Evolutionary conservation across 1,140 invertebrate genomes (phyloP), one percentile per base, ranked within the genome.

Genomic region (Tenebrio molitor): DNA sequence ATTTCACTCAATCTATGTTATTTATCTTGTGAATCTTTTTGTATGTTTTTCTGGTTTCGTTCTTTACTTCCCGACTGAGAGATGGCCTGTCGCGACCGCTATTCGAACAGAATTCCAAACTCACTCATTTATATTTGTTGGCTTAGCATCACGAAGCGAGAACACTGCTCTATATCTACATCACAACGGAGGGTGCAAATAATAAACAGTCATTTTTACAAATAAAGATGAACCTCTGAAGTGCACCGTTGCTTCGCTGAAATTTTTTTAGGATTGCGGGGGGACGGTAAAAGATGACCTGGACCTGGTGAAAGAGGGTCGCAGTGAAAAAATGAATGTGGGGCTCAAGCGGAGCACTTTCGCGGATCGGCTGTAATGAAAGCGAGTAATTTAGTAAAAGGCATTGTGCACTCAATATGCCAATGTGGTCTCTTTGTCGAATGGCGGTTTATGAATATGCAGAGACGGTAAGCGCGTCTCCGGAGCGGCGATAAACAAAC

Each of bases 1-100:
- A 58, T 71, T 39, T 71, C 39, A 71, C 69, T 71, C 69, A 71
- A 71, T 71, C 69, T 64, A 71, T 46, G 69, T 71, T 71, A 71
- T 71, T 64, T 69, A 69, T 69, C 67, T 69, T 69, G 42, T 50
- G 44, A 69, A 69, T 69, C 67, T 69, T 69, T 69, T 69, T 69
- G 67, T 69, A 69, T 69, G 67, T 69, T 69, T 69, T 69, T 50
- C 67, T 53, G 67, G 67, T 69, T 58, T 69, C 67, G 34, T 58
- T 58, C 67, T 69, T 58, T 58, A 39, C 42, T 50, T 39, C 67
- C 67, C 33, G 42, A 50, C 42, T 69, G 67, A 69, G 53, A 69
- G 67, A 53, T 69, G 21, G 46, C 46, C 42, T 69, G 67, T 69
- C 33, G 33, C n/a, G 17, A 19, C 12, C n/a, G n/a, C 33, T 21